A percentile compares a stretch with the other conserved stretches of the same genome.
Evolutionary conservation across 2,797 vertebrate genomes (phyloP).

Genomic region (Phalanger gymnotis): DNA sequence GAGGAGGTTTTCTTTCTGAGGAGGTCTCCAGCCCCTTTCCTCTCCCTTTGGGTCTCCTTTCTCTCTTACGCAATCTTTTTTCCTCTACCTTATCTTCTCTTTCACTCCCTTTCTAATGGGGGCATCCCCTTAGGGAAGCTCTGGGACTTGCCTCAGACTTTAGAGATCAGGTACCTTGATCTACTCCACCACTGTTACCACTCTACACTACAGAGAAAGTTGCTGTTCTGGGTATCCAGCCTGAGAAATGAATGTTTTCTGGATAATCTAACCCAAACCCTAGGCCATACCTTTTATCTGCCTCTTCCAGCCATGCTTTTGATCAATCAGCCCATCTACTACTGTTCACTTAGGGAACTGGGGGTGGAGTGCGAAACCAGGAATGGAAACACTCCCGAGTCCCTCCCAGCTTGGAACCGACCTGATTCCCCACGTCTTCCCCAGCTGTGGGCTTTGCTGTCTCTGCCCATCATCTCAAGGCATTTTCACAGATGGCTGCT

Average conservation of each 20-base stretch:
- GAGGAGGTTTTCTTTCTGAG: background rate
- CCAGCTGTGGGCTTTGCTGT: background rate
- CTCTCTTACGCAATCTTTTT: background rate
- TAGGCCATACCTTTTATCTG: background rate
- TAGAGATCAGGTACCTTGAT: background rate
- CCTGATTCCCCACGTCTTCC: background rate
- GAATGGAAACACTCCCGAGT: background rate
- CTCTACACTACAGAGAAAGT: background rate
- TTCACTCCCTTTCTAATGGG: background rate
- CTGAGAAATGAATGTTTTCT: background rate
- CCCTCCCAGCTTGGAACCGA: background rate
- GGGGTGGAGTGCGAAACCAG: background rate
- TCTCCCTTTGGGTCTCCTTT: background rate
- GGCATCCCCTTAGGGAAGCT: conserved; percentile 32
- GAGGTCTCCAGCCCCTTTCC: background rate
- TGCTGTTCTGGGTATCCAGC: background rate
- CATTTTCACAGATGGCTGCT: background rate
- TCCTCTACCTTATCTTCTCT: background rate
- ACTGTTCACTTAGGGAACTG: background rate
- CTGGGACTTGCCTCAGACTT: conserved; percentile 7
- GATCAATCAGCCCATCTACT: background rate
- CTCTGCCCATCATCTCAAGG: background rate
- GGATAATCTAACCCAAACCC: background rate
- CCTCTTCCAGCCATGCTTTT: background rate
- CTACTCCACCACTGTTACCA: too few species aligned